Conservation (phyloP, 2,113 vertebrate species). For the Himantopus leucocephalus region DNA sequence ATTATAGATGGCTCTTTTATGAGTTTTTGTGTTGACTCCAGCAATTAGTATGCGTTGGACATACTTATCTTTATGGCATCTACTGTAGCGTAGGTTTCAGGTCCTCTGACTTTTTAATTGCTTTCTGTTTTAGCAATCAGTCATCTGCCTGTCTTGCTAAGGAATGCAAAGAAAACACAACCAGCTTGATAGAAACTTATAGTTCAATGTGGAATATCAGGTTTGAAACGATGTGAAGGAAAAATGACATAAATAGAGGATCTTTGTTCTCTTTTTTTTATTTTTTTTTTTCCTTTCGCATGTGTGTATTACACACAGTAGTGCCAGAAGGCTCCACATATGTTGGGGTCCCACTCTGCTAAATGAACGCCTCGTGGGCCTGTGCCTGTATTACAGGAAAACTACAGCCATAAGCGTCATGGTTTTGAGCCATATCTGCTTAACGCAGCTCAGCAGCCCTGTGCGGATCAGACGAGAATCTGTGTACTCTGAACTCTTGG, state of each 20-base stretch:
- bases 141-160: neutral
- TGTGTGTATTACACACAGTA: neutral
- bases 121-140: conserved; percentile 47
- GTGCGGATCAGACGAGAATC: fast-evolving
- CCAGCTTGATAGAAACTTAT: neutral
- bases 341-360: neutral
- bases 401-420: neutral
- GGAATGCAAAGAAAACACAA: neutral
- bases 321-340: neutral
- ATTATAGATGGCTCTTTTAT: conserved; percentile 63
- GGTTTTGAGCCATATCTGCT: neutral
- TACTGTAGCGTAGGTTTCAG: conserved; percentile 11
- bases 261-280: neutral
- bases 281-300: neutral
- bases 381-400: neutral
- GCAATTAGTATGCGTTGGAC: conserved; percentile 35
- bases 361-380: neutral
- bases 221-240: neutral
- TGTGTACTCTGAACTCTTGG: neutral
- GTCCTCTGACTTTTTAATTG: conserved; percentile 29
- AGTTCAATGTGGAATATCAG: neutral
- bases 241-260: neutral
- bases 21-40: conserved; percentile 23
- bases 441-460: neutral
- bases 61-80: conserved; percentile 36